Base-by-base conservation (phyloP, 2,113 vertebrate genomes). In the Notothenia coriiceps region DNA sequence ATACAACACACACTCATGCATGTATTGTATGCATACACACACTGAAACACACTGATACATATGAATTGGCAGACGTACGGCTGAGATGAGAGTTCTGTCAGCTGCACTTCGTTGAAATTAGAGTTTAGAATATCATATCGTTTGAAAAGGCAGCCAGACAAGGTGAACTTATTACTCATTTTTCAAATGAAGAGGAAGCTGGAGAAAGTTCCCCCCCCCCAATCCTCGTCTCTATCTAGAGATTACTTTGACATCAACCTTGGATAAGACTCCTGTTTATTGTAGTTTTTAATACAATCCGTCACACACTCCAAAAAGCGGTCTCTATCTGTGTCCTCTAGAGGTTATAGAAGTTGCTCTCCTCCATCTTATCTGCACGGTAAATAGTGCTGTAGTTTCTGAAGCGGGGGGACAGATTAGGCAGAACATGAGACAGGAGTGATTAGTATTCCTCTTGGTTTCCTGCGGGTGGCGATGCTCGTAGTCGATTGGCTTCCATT, bases 401-500 rank as follows among this genome's bases (percentile, higher is more conserved):
- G 77, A 67, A 49, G 50, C 17, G 5, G 62, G 47, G 60, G 29
- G 68, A 82, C 63, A 62, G 59, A 80, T 87, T 65, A 88, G 79
- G 76, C 63, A 50, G 70, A 75, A 85, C 77, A 70, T 51, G 51
- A 70, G 70, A 74, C 59, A 70, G 70, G 77, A 70, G 70, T 67
- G 65, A 89, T 91, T 89, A 86, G 83, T 81, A 89, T 91, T 87
- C 86, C 1, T n/a, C 74, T 67, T 47, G 70, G 66, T 56, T 56
- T 77, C 76, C 83, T 69, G 74, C 84, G 83, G 64, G 79, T 84
- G 74, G 57, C 40, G n/a, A 75, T 50, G 82, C 66, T 75, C 59
- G 11, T 69, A 73, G 87, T 91, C 82, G 20, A 84, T 84, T 89
- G 88, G 81, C 87, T 91, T 82, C 80, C 86, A 89, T 91, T 91